These are phyloP conservation scores for Cerastoderma edule DNA, from an alignment of 2,888 invertebrate genomes.

Conservation along the genomic window DNA sequence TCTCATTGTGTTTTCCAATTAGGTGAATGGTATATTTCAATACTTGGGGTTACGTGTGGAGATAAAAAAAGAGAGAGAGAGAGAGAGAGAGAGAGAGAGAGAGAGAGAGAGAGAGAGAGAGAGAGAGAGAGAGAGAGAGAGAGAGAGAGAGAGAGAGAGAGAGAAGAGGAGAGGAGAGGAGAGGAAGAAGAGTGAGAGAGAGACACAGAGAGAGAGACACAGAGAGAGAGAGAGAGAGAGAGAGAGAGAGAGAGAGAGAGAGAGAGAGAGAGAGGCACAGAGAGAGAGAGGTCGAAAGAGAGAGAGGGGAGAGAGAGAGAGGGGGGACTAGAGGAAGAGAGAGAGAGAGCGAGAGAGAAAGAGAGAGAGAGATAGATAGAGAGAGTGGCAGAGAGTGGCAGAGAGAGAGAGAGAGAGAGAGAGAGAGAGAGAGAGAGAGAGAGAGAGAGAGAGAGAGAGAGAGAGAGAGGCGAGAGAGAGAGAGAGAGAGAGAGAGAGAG, in stretches of 20 bases:
- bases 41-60: background rate
- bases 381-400: background rate
- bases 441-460: background rate
- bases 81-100: background rate
- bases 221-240: background rate
- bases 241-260: background rate
- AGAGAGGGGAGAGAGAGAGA: conserved; percentile 9
- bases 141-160: background rate
- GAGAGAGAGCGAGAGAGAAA: too few species aligned
- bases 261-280: conserved; percentile 3
- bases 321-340: too few species aligned
- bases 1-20: background rate
- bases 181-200: background rate
- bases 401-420: background rate
- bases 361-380: too few species aligned
- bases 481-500: background rate
- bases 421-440: background rate
- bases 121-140: background rate
- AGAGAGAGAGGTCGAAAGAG: too few species aligned
- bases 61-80: background rate
- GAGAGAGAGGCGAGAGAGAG: too few species aligned
- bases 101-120: background rate
- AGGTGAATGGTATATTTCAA: background rate
- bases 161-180: background rate
- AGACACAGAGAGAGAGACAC: background rate